Evolutionary conservation across 2,888 invertebrate species (phyloP).

Genomic region (Taenaris catops): DNA sequence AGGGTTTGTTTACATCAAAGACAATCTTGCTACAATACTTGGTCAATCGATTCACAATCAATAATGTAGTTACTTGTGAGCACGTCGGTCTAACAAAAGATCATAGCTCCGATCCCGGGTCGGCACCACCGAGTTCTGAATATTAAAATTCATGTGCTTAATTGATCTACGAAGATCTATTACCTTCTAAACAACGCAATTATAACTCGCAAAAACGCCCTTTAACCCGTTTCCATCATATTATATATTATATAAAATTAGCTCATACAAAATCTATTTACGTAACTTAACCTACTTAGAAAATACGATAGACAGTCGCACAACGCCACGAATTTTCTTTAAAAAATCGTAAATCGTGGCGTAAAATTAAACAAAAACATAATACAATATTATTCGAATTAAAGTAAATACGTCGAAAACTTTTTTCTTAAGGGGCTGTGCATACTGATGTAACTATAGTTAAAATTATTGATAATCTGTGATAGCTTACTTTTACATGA

Average conservation of each 20-base stretch:
- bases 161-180: too few species aligned
- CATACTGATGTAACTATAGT: conserved; percentile 27
- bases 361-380: conserved; percentile 32
- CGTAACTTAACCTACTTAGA: conserved; percentile 51
- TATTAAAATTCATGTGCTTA: too few species aligned
- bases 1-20: too few species aligned
- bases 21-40: too few species aligned
- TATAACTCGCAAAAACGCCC: conserved; percentile 1
- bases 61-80: too few species aligned
- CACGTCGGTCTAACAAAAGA: too few species aligned
- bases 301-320: conserved; percentile 53
- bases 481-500: conserved; percentile 7
- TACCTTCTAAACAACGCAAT: conserved; percentile 1
- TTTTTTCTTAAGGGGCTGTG: conserved; percentile 30
- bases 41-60: too few species aligned
- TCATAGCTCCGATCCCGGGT: too few species aligned
- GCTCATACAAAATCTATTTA: conserved; percentile 73
- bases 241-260: conserved; percentile 46
- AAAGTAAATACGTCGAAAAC: conserved; percentile 61
- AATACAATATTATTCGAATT: conserved; percentile 8
- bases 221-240: neutral
- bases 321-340: conserved; percentile 33
- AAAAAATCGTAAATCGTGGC: conserved; percentile 6
- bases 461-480: too few species aligned
- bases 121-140: too few species aligned